Conservation (phyloP, 2,113 vertebrate genomes). For the Pterocles orientalis region DNA sequence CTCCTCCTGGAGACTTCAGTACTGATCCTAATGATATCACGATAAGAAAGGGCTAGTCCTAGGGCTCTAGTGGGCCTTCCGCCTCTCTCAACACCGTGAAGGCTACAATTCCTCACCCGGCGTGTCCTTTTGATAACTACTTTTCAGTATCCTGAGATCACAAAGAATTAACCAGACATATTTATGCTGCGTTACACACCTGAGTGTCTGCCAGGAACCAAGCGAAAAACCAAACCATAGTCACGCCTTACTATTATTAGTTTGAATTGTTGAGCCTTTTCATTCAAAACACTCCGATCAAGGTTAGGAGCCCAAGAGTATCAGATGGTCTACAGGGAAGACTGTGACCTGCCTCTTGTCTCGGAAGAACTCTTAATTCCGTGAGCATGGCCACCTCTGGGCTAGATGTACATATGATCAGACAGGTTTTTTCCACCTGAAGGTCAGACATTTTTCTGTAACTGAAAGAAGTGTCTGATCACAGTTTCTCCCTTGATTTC, state of each 20-base stretch:
- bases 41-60: background rate
- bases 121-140: background rate
- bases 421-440: background rate
- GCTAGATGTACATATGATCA: background rate
- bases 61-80: background rate
- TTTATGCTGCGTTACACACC: background rate
- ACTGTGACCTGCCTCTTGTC: background rate
- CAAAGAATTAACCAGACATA: background rate
- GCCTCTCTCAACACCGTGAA: background rate
- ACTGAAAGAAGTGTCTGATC: background rate
- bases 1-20: background rate
- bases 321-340: background rate
- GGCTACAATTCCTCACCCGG: background rate
- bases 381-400: background rate
- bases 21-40: background rate
- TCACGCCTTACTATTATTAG: background rate
- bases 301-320: background rate
- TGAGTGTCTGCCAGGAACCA: background rate
- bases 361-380: background rate
- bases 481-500: background rate
- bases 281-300: background rate
- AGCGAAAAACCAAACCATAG: background rate
- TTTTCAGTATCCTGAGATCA: background rate
- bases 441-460: background rate
- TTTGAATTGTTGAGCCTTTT: background rate